phyloP scores from a whole-genome alignment of 2,113 vertebrate species.

The Echinops telfairi region DNA sequence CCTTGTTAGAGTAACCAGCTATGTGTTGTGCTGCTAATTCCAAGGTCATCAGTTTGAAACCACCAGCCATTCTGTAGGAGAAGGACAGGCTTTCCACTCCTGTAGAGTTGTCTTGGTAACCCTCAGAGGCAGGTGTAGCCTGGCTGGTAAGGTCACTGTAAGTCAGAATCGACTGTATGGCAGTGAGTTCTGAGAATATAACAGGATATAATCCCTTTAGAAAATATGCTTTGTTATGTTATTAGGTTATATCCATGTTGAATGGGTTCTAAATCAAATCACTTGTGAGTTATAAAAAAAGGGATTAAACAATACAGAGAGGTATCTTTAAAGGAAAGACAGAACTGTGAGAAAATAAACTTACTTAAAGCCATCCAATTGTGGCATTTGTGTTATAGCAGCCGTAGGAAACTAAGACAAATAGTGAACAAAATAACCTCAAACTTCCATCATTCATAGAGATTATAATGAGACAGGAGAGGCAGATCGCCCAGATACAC shows the following conservation, averaged over 20 bases:
- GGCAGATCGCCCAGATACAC: not conserved
- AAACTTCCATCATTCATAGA: not conserved
- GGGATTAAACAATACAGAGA: not conserved
- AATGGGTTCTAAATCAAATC: not conserved
- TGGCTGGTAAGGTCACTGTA: too few relatives aligned
- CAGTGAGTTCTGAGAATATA: too few relatives aligned
- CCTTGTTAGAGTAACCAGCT: too few relatives aligned
- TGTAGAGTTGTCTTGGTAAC: too few relatives aligned
- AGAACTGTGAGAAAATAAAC: not conserved
- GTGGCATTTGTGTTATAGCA: not conserved
- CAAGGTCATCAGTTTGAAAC: too few relatives aligned
- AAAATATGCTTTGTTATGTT: not conserved
- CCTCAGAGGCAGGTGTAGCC: too few relatives aligned
- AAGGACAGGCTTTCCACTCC: too few relatives aligned
- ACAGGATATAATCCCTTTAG: not conserved
- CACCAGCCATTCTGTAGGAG: too few relatives aligned
- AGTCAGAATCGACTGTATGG: too few relatives aligned
- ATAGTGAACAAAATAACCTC: not conserved
- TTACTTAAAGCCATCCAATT: not conserved
- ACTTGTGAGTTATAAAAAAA: not conserved
- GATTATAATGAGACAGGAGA: not conserved
- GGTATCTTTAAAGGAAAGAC: not conserved
- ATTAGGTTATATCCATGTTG: not conserved
- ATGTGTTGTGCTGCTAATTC: too few relatives aligned
- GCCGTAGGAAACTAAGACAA: not conserved